phyloP scores from a whole-genome alignment of 2,797 vertebrate genomes.

The Gallirallus australis region DNA sequence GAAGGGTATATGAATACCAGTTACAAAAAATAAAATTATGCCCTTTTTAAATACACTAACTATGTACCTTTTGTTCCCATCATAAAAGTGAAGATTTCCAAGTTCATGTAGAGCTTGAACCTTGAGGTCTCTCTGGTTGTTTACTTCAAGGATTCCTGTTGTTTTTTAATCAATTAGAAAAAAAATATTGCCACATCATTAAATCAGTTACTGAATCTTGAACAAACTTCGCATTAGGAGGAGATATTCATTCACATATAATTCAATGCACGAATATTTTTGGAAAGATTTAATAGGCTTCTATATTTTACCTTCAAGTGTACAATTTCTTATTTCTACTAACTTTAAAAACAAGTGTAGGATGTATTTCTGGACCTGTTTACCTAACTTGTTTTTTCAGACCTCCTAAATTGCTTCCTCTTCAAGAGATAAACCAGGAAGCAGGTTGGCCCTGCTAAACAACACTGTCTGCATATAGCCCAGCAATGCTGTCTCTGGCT shows the following conservation, averaged over 20 bases:
- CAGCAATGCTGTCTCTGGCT: not conserved
- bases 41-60: not conserved
- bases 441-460: not conserved
- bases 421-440: not conserved
- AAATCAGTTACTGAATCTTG: not conserved
- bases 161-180: constrained; percentile 38
- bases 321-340: not conserved
- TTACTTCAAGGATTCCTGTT: constrained; percentile 87
- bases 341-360: not conserved
- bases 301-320: not conserved
- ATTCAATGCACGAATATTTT: not conserved
- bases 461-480: not conserved
- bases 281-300: not conserved
- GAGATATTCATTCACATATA: not conserved
- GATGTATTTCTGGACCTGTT: not conserved
- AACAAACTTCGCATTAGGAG: not conserved
- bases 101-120: constrained; percentile 90
- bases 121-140: constrained; percentile 82
- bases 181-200: not conserved
- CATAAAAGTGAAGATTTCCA: constrained; percentile 90
- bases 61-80: constrained; percentile 85
- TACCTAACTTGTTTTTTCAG: not conserved
- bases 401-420: not conserved
- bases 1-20: not conserved
- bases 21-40: not conserved